Percentiles rank a stretch among this genome's conserved stretches.
Evolutionary conservation across 2,113 vertebrate species (phyloP).

Genomic region (Ardeotis arabs): DNA sequence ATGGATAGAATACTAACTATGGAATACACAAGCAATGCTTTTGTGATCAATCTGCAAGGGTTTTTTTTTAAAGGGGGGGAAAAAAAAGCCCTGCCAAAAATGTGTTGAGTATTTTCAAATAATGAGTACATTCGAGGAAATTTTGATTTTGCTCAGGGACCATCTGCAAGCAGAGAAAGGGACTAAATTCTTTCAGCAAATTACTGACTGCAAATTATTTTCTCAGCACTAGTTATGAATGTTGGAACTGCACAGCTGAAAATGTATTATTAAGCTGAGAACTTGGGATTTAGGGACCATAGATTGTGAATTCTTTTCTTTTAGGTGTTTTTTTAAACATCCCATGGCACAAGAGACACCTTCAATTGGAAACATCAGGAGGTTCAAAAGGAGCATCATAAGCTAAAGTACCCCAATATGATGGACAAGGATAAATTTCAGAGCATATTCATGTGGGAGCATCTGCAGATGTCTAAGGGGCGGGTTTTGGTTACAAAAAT

Average conservation of each 20-base stretch:
- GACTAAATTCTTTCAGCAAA: slow-evolving; percentile 67
- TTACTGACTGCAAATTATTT: slow-evolving; percentile 68
- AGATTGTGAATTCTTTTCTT: slow-evolving; percentile 1
- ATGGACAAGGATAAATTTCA: not conserved
- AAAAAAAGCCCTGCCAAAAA: slow-evolving; percentile 49
- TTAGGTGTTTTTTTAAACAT: not conserved
- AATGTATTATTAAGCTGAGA: slow-evolving; percentile 59
- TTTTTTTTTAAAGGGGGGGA: not conserved
- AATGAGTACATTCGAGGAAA: slow-evolving; percentile 67
- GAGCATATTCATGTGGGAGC: not conserved
- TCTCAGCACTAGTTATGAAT: slow-evolving; percentile 55
- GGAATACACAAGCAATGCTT: slow-evolving; percentile 26
- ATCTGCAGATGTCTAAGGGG: not conserved
- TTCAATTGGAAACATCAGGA: not conserved
- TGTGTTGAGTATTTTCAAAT: slow-evolving; percentile 66
- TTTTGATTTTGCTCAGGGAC: slow-evolving; percentile 70
- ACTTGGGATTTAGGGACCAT: slow-evolving; percentile 41
- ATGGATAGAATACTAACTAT: slow-evolving; percentile 34
- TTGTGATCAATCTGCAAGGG: slow-evolving; percentile 54
- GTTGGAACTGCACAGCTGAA: slow-evolving; percentile 60
- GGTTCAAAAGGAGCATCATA: not conserved
- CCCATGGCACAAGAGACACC: not conserved
- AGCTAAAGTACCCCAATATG: not conserved
- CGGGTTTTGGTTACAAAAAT: not conserved
- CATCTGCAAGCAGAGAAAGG: slow-evolving; percentile 65